Evolutionary conservation across 2,113 vertebrate species (phyloP).

Genomic region (Rattus rattus): DNA sequence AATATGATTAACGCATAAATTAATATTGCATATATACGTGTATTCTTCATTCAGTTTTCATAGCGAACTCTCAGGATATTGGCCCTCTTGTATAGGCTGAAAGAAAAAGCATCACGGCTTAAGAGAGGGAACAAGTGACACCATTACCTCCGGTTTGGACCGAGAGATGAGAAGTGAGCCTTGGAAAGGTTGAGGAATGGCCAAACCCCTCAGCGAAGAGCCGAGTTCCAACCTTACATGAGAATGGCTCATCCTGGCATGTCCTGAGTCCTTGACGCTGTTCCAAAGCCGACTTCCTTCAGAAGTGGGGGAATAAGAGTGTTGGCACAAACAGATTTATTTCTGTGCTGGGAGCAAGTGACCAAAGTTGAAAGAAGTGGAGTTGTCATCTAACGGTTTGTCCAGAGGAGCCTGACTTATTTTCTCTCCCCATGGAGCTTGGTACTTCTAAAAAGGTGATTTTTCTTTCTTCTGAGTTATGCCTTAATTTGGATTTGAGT

Average conservation of each 20-base stretch:
- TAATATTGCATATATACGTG: not conserved
- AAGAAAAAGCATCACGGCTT: not conserved
- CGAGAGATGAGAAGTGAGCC: not conserved
- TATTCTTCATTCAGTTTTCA: conserved; percentile 15
- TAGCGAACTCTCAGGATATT: not conserved
- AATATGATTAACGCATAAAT: not conserved
- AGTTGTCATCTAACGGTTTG: conserved; percentile 29
- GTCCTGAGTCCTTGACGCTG: not conserved
- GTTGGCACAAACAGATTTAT: conserved; percentile 52
- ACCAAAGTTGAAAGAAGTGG: conserved; percentile 62
- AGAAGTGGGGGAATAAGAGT: conserved; percentile 23
- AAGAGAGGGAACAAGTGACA: not conserved
- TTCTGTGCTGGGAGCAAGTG: conserved; percentile 49
- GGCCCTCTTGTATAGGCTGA: not conserved
- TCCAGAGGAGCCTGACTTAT: conserved; percentile 61
- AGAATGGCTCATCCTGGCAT: not conserved
- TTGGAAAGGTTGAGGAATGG: not conserved
- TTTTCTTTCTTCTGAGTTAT: conserved; percentile 68
- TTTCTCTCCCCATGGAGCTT: conserved; percentile 55
- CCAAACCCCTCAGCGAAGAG: conserved; percentile 15
- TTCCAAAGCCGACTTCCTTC: conserved; percentile 45
- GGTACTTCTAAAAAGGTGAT: conserved; percentile 54
- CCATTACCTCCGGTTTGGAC: not conserved
- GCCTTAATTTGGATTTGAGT: conserved; percentile 72
- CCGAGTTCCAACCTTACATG: not conserved